Percentiles rank a stretch among this genome's conserved stretches.
Conservation (phyloP, 2,797 vertebrate species). For the Molossus molossus region DNA sequence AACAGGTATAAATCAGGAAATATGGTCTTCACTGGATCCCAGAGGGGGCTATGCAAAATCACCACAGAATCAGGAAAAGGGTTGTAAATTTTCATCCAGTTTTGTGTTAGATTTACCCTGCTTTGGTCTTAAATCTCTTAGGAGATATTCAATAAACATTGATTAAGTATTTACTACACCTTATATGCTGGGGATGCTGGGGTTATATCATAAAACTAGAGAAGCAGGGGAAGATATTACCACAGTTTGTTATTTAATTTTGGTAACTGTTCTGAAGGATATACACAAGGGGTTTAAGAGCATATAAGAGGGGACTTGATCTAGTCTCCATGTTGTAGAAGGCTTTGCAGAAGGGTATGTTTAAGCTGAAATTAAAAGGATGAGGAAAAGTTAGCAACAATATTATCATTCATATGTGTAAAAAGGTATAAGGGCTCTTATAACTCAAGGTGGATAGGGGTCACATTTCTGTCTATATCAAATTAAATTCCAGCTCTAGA, state of each 20-base stretch:
- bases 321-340: background rate
- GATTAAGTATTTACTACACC: conserved; percentile 30
- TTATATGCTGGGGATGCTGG: conserved; percentile 46
- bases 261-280: conserved; percentile 54
- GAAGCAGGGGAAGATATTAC: background rate
- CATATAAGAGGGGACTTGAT: background rate
- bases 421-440: conserved; percentile 8
- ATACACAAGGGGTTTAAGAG: conserved; percentile 16
- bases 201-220: background rate
- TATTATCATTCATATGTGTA: background rate
- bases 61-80: conserved; percentile 57
- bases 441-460: conserved; percentile 1
- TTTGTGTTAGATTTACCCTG: conserved; percentile 52
- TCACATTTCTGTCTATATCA: conserved; percentile 44
- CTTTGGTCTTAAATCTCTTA: conserved; percentile 59
- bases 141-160: conserved; percentile 14
- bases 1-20: conserved; percentile 28
- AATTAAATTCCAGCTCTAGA: conserved; percentile 50
- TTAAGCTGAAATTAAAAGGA: conserved; percentile 70
- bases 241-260: conserved; percentile 53
- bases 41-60: background rate
- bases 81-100: conserved; percentile 45
- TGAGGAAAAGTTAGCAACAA: background rate
- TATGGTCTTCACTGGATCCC: background rate
- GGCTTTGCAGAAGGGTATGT: background rate